These are phyloP conservation scores for Polyploca ridens DNA, from an alignment of 2,888 invertebrate species.

Conservation along the genomic window DNA sequence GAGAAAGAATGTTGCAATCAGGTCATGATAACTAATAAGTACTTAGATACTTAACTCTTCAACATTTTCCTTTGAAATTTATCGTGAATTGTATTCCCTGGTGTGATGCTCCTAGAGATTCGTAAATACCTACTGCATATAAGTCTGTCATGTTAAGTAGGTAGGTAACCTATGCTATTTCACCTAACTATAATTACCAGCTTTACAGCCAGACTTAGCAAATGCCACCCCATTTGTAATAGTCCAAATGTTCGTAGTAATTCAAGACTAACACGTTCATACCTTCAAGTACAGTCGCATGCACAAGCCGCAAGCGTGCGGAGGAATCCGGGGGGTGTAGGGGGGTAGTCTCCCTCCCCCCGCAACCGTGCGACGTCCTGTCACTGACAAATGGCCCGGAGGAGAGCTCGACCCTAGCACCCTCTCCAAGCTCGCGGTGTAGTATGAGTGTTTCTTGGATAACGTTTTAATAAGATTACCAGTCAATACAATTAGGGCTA, in stretches of 20 bases:
- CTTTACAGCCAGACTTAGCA: slow-evolving; percentile 7
- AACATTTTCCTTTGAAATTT: no score
- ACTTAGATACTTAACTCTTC: no score
- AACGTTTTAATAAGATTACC: slow-evolving; percentile 15
- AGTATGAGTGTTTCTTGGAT: slow-evolving; percentile 29
- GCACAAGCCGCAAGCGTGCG: slow-evolving; percentile 65
- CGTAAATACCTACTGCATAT: background rate
- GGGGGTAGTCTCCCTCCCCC: slow-evolving; percentile 34
- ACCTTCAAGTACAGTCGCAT: slow-evolving; percentile 60
- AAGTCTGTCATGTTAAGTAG: background rate
- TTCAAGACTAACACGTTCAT: slow-evolving; percentile 49
- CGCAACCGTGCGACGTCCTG: slow-evolving; percentile 71
- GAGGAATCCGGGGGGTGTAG: slow-evolving; percentile 58
- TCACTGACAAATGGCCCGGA: slow-evolving; percentile 84
- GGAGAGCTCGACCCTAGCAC: slow-evolving; percentile 79
- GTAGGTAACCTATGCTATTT: slow-evolving; percentile 12
- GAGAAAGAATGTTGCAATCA: no score
- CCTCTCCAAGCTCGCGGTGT: slow-evolving; percentile 62
- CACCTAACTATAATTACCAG: slow-evolving; percentile 15
- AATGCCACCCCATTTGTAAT: slow-evolving; percentile 36
- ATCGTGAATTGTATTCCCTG: no score
- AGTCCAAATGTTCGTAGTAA: slow-evolving; percentile 35
- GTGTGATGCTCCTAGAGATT: no score
- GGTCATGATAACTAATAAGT: no score
- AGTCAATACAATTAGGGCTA: background rate